Evolutionary conservation across 2,888 invertebrate genomes (phyloP).

Genomic region (Lampropteryx suffumata): DNA sequence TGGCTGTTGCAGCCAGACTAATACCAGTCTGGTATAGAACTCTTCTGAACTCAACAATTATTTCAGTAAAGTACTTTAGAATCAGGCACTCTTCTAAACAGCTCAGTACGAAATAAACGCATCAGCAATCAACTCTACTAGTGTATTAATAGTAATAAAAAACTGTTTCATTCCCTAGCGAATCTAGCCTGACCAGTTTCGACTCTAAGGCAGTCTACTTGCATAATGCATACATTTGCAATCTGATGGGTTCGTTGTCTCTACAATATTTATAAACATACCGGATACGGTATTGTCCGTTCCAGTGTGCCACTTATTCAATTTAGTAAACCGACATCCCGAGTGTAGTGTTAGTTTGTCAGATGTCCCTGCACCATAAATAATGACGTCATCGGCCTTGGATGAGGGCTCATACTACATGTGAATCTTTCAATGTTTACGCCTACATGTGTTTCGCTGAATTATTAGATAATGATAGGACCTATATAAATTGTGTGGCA

Average conservation of each 20-base stretch:
- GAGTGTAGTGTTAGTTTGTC: slow-evolving; percentile 38
- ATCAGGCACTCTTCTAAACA: too few relatives aligned
- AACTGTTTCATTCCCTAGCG: slow-evolving; percentile 29
- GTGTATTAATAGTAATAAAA: slow-evolving; percentile 25
- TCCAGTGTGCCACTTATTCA: slow-evolving; percentile 64
- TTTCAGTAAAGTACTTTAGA: too few relatives aligned
- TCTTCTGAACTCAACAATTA: too few relatives aligned
- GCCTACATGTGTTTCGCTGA: slow-evolving; percentile 48
- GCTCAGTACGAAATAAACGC: too few relatives aligned
- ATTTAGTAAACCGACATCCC: slow-evolving; percentile 56
- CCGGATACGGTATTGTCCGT: slow-evolving; percentile 50
- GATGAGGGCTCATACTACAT: slow-evolving; percentile 56
- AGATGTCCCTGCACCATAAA: slow-evolving; percentile 53
- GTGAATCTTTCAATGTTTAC: slow-evolving; percentile 60
- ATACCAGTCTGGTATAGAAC: too few relatives aligned
- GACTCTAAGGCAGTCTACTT: slow-evolving; percentile 37
- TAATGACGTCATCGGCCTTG: slow-evolving; percentile 76
- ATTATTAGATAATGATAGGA: slow-evolving; percentile 27
- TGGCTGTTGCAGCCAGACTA: too few relatives aligned
- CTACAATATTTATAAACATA: slow-evolving; percentile 46
- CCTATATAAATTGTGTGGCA: background rate
- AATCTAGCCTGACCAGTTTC: slow-evolving; percentile 56
- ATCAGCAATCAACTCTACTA: too few relatives aligned
- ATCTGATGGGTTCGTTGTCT: slow-evolving; percentile 55
- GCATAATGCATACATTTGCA: slow-evolving; percentile 51